Conservation (phyloP, 2,113 vertebrate species). For the Lepus europaeus region DNA sequence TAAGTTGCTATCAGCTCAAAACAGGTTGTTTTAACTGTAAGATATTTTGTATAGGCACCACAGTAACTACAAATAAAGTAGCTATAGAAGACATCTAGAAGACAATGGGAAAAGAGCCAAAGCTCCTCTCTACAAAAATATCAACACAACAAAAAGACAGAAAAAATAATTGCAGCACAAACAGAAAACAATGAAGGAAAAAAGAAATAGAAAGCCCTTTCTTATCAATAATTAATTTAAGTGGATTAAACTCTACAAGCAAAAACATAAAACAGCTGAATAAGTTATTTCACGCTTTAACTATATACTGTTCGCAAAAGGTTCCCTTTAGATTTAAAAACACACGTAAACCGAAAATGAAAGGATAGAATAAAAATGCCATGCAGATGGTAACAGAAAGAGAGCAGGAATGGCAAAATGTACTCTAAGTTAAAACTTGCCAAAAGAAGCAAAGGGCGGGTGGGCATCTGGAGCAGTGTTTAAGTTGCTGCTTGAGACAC, state of each 20-base stretch:
- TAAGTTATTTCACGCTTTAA: neutral
- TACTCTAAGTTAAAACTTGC: neutral
- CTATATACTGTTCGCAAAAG: neutral
- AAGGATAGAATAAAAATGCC: neutral
- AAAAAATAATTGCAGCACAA: neutral
- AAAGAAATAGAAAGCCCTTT: neutral
- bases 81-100: neutral
- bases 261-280: neutral
- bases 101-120: neutral
- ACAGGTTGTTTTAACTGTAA: neutral
- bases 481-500: too few species aligned
- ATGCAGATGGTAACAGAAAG: neutral
- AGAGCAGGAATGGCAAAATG: neutral
- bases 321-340: neutral
- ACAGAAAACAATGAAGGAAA: neutral
- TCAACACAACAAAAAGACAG: neutral
- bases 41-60: neutral
- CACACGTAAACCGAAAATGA: neutral
- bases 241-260: neutral
- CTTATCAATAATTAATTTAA: neutral
- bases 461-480: too few species aligned
- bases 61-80: neutral
- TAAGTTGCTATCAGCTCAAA: neutral
- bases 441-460: neutral
- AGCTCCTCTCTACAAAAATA: neutral